Conservation (phyloP, 2,113 vertebrate genomes). For the Isichthys henryi region DNA sequence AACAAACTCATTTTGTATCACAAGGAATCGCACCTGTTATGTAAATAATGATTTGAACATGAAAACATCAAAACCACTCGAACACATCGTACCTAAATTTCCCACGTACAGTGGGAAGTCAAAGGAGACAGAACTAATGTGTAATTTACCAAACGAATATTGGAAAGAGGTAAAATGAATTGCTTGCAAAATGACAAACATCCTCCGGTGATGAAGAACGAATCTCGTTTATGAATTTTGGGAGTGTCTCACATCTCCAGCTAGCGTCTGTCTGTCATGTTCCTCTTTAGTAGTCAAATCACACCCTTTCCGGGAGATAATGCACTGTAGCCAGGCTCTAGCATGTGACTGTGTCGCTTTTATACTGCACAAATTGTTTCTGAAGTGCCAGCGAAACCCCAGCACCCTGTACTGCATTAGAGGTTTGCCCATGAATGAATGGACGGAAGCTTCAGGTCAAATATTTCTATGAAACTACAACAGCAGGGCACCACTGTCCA, state of each 20-base stretch:
- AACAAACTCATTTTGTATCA: neutral
- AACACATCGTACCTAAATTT: neutral
- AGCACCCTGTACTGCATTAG: neutral
- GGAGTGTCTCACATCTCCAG: constrained; percentile 14
- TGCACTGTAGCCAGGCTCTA: neutral
- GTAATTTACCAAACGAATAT: constrained; percentile 28
- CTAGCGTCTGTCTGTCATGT: neutral
- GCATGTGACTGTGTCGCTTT: neutral
- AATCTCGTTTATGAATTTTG: constrained; percentile 29
- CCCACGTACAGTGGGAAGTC: neutral
- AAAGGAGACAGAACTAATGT: constrained; percentile 18
- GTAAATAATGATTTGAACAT: constrained; percentile 7
- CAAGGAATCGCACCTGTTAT: neutral
- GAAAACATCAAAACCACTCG: neutral
- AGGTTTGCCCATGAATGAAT: neutral
- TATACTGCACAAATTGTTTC: neutral
- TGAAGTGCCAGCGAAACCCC: neutral
- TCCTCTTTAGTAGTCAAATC: constrained; percentile 1
- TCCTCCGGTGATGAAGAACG: constrained; percentile 20
- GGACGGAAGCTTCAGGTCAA: neutral
- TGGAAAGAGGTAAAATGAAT: constrained; percentile 22
- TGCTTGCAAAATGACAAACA: constrained; percentile 27
- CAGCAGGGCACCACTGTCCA: neutral
- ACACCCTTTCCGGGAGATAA: neutral
- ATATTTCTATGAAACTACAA: neutral